Evolutionary conservation across 2,888 invertebrate genomes (phyloP), one percentile per base, ranked within the genome.

Genomic region (Plusia festucae): DNA sequence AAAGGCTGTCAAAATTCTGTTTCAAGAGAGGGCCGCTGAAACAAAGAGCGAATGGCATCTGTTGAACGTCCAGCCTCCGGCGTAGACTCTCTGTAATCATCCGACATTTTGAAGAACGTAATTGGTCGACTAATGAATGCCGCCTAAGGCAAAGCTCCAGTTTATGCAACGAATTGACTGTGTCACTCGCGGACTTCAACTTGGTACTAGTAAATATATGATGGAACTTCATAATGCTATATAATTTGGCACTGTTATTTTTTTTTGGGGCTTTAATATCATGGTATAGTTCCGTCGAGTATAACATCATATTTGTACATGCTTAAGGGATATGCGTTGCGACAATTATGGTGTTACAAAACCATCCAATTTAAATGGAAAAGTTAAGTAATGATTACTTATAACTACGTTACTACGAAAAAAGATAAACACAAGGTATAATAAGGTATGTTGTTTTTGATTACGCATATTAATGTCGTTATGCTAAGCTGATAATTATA

Each of bases 111-210:
- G 91, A 90, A 89, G 85, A 83, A 89, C 85, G 90, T 93, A 94
- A 94, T 94, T 93, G 93, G 86, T 77, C 83, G 65, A 84, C 91
- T 94, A 94, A 94, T 94, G 93, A 93, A 91, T 77, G 79, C 81
- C 70, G 93, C 94, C 93, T 86, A 75, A 88, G 94, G 94, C 93
- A 69, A 63, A 88, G 90, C 86, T 84, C 91, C 93, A 93, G 94
- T 93, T 93, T 93, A 86, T 87, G 90, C 92, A 90, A 93, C 84
- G 84, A 88, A 90, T 91, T 84, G 87, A 83, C 82, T 83, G 87
- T 93, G 93, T 93, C 93, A 92, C 90, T 91, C 84, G 88, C 68
- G 85, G 78, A 79, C 77, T 75, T 70, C 66, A 68, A 76, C 64
- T 81, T 81, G 49, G 59, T 70, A 68, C 72, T 59, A 67, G 72